Base-by-base conservation (phyloP, 2,888 invertebrate genomes). In the Heliconius erato region DNA sequence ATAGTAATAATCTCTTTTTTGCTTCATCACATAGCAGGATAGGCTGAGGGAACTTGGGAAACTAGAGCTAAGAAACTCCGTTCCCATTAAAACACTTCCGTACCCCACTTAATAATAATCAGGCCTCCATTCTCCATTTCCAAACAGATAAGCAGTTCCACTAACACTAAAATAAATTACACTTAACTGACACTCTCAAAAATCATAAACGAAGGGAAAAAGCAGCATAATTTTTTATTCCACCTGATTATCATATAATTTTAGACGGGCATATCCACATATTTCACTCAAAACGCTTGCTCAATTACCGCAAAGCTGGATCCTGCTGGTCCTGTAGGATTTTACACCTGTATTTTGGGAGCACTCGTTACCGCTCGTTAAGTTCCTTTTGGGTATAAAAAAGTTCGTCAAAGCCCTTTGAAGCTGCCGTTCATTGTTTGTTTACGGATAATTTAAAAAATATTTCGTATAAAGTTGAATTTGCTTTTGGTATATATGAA, bases 301-400 rank as follows among this genome's bases (percentile, higher is more conserved):
- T 81, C 76, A 78, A 78, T 71, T 74, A 74, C 59, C 35, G 76
- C 82, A 79, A 76, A 79, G 76, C 65, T 79, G 65, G 40, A 74
- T 68, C 71, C 76, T 26, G 49, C 44, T 76, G 49, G 79, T 76
- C 59, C 79, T 80, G 76, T 69, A 35, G 74, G 49, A 79, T 79
- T 79, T 79, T 79, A 79, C 82, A 82, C 79, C 82, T 82, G 82
- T 35, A 63, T 76, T 76, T 76, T 80, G 40, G 69, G 69, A 32
- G 80, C n/a, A 76, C 68, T 80, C 82, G 44, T 65, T 82, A 63
- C 79, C 76, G 76, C 79, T 81, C 69, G 76, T 76, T 82, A 82
- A 82, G 68, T 54, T 54, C 67, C 44, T 74, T 74, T 79, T 65
- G 69, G 44, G 68, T 32, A 74, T 76, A 76, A 82, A 82, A 80